phyloP scores from a whole-genome alignment of 2,888 invertebrate species.

The Melipona beecheii region DNA sequence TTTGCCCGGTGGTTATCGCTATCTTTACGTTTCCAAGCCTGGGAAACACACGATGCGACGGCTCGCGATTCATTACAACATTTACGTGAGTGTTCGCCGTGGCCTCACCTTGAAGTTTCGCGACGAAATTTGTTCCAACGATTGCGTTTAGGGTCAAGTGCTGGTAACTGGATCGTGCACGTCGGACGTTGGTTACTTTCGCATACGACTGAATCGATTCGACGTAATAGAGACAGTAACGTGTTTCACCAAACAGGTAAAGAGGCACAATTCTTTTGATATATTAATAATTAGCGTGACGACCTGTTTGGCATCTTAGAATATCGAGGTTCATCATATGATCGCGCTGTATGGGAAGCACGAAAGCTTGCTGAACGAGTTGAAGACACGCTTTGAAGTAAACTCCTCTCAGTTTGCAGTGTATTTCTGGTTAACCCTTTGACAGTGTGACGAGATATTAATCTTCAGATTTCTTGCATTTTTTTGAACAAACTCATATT shows the following conservation, averaged over 20 bases:
- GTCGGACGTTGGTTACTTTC: conserved; percentile 86
- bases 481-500: too few relatives aligned
- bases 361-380: conserved; percentile 89
- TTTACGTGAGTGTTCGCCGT: conserved; percentile 62
- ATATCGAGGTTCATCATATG: conserved; percentile 86
- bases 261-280: not conserved
- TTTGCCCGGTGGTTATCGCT: conserved; percentile 87
- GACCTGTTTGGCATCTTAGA: conserved; percentile 78
- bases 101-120: too few relatives aligned
- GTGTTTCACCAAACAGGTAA: conserved; percentile 86
- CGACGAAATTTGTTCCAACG: not conserved
- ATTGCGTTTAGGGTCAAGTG: conserved; percentile 85
- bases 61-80: conserved; percentile 81
- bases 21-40: conserved; percentile 86
- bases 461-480: not conserved
- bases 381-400: conserved; percentile 87
- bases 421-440: too few relatives aligned
- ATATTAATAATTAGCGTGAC: too few relatives aligned
- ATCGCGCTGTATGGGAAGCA: conserved; percentile 90
- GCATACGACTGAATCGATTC: conserved; percentile 86
- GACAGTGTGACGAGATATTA: not conserved
- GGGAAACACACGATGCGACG: conserved; percentile 86
- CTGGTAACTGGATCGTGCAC: conserved; percentile 86
- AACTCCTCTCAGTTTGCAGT: conserved; percentile 34
- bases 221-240: conserved; percentile 87